Conservation (phyloP, 35 echinoderm and acorn worm genomes). For the Strongylocentrotus purpuratus region DNA sequence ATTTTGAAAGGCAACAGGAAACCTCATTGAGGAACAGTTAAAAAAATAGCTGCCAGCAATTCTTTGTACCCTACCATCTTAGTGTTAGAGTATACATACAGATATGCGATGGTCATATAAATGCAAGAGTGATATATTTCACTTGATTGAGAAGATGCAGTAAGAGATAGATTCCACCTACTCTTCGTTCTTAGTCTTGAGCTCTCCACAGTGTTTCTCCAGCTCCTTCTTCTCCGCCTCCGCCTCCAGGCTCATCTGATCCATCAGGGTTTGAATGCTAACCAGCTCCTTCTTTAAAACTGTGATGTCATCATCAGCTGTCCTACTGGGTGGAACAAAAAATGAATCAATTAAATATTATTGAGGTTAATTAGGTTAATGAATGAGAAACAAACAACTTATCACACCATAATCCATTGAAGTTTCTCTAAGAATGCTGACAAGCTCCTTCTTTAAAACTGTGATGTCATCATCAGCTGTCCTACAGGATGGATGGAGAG, state of each 20-base stretch:
- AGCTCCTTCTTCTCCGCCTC: slow-evolving; percentile 78
- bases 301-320: slow-evolving; percentile 79
- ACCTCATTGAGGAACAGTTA: too few relatives aligned
- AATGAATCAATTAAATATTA: too few relatives aligned
- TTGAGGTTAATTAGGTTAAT: too few relatives aligned
- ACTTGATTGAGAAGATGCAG: neutral
- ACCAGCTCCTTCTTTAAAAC: slow-evolving; percentile 94
- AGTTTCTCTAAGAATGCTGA: too few relatives aligned
- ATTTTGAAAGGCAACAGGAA: too few relatives aligned
- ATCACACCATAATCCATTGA: too few relatives aligned
- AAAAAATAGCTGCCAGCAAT: too few relatives aligned
- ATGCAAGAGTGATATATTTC: neutral
- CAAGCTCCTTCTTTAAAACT: slow-evolving; percentile 80
- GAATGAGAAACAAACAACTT: too few relatives aligned
- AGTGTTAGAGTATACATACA: too few relatives aligned
- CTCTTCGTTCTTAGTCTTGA: slow-evolving; percentile 49
- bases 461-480: slow-evolving; percentile 81
- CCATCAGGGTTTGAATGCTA: slow-evolving; percentile 92
- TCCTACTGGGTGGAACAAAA: neutral
- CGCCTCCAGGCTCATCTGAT: slow-evolving; percentile 71
- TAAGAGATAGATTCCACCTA: slow-evolving; percentile 26
- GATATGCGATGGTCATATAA: too few relatives aligned
- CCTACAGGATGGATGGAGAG: neutral
- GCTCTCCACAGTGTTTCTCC: slow-evolving; percentile 57
- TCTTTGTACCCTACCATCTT: too few relatives aligned